Evolutionary conservation across 2,113 vertebrate genomes (phyloP).

Genomic region (Dendropsophus ebraccatus): DNA sequence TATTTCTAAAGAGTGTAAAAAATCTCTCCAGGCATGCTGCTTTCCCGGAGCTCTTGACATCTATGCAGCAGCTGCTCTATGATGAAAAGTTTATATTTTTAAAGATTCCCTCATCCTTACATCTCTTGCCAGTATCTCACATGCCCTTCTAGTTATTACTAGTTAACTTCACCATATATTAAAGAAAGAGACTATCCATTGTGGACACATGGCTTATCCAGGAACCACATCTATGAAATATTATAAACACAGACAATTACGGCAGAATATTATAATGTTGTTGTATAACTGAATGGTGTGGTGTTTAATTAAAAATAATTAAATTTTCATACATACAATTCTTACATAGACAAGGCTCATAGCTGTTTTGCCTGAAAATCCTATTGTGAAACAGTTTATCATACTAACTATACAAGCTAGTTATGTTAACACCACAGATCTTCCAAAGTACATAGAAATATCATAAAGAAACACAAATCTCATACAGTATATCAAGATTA

Average conservation of each 20-base stretch:
- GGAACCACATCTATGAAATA: neutral
- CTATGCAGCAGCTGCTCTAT: conserved; percentile 49
- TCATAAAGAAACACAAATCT: no score
- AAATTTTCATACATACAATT: no score
- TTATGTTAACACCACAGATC: no score
- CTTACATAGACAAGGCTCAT: no score
- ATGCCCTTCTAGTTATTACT: conserved; percentile 41
- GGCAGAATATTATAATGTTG: no score
- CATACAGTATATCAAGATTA: no score
- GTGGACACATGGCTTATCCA: neutral
- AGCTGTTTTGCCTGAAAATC: no score
- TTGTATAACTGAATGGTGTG: neutral
- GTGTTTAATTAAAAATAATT: neutral
- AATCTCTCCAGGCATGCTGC: conserved; percentile 34
- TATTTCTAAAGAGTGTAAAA: conserved; percentile 30
- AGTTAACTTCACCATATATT: conserved; percentile 42
- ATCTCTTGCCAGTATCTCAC: conserved; percentile 55
- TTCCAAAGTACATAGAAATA: no score
- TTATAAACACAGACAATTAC: no score
- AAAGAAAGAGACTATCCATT: conserved; percentile 1
- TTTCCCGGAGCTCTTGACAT: conserved; percentile 49
- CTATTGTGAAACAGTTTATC: no score
- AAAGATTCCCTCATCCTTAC: conserved; percentile 52
- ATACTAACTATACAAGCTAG: no score
- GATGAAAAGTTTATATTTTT: conserved; percentile 56